A percentile compares a stretch with the other conserved stretches of the same genome.
phyloP scores from a whole-genome alignment of 2,113 vertebrate species.

The Corydoras maculifer region DNA sequence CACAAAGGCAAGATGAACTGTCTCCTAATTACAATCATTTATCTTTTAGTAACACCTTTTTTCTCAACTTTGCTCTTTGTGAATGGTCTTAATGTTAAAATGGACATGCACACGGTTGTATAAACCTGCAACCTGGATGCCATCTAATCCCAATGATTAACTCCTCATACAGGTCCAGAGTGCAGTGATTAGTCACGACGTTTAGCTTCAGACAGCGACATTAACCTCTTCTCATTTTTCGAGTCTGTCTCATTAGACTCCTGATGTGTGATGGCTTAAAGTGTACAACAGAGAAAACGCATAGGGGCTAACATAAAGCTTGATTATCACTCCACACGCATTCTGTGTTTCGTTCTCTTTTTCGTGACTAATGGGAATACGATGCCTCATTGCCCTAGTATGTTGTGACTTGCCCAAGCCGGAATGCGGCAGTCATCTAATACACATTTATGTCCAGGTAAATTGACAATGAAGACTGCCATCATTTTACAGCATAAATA shows the following conservation, averaged over 20 bases:
- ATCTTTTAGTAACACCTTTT: not conserved
- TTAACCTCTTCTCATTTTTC: not conserved
- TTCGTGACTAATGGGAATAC: slow-evolving; percentile 37
- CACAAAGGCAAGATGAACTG: not conserved
- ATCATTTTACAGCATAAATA: slow-evolving; percentile 65
- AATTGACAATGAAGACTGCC: slow-evolving; percentile 65
- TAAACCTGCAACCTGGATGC: not conserved
- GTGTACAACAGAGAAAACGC: not conserved
- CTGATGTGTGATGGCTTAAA: not conserved
- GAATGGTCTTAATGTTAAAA: not conserved
- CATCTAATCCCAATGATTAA: not conserved
- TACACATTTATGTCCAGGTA: slow-evolving; percentile 63
- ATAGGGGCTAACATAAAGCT: slow-evolving; percentile 1
- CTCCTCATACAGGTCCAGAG: slow-evolving; percentile 23
- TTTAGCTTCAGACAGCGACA: not conserved
- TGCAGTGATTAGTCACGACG: slow-evolving; percentile 1
- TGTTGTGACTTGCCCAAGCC: slow-evolving; percentile 61
- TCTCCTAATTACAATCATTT: not conserved
- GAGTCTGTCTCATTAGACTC: not conserved
- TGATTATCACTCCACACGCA: slow-evolving; percentile 1
- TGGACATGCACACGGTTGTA: not conserved
- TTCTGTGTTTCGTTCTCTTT: slow-evolving; percentile 9
- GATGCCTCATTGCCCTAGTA: slow-evolving; percentile 53
- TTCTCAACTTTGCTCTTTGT: not conserved
- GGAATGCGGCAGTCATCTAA: slow-evolving; percentile 61